These are phyloP conservation scores for Liodrosophila aerea DNA, from an alignment of 2,888 invertebrate genomes.

Conservation along the genomic window DNA sequence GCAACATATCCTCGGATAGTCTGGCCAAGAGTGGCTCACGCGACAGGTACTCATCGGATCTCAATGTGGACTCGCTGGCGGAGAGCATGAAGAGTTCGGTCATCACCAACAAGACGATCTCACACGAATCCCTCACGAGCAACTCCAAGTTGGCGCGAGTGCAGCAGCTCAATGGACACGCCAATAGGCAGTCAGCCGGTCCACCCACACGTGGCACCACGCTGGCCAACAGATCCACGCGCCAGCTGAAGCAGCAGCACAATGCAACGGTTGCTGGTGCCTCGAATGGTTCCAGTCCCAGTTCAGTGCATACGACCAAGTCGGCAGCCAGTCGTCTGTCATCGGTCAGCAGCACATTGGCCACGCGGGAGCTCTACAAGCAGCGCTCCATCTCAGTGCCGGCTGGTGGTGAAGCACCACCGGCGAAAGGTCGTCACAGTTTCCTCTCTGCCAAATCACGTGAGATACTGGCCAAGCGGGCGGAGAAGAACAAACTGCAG, in stretches of 20 bases:
- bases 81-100: slow-evolving; percentile 82
- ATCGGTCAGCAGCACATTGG: slow-evolving; percentile 80
- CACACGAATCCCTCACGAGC: slow-evolving; percentile 80
- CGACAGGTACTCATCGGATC: slow-evolving; percentile 73
- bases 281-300: slow-evolving; percentile 81
- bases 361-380: slow-evolving; percentile 80
- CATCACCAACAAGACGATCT: slow-evolving; percentile 81
- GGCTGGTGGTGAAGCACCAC: slow-evolving; percentile 56
- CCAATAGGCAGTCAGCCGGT: slow-evolving; percentile 8
- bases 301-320: slow-evolving; percentile 81
- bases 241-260: slow-evolving; percentile 74
- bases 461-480: slow-evolving; percentile 81
- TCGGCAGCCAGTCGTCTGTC: slow-evolving; percentile 80
- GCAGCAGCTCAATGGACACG: slow-evolving; percentile 75
- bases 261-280: slow-evolving; percentile 72
- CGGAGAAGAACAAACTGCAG: slow-evolving; percentile 79
- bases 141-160: slow-evolving; percentile 71
- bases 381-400: slow-evolving; percentile 82
- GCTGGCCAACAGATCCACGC: slow-evolving; percentile 57
- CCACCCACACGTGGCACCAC: slow-evolving; percentile 36
- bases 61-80: slow-evolving; percentile 80
- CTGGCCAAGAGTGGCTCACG: slow-evolving; percentile 67
- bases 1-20: slow-evolving; percentile 81
- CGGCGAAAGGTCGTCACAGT: slow-evolving; percentile 75
- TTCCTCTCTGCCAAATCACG: slow-evolving; percentile 82